These are phyloP conservation scores for Magallana angulata DNA, from an alignment of 1,140 invertebrate species.

Conservation along the genomic window DNA sequence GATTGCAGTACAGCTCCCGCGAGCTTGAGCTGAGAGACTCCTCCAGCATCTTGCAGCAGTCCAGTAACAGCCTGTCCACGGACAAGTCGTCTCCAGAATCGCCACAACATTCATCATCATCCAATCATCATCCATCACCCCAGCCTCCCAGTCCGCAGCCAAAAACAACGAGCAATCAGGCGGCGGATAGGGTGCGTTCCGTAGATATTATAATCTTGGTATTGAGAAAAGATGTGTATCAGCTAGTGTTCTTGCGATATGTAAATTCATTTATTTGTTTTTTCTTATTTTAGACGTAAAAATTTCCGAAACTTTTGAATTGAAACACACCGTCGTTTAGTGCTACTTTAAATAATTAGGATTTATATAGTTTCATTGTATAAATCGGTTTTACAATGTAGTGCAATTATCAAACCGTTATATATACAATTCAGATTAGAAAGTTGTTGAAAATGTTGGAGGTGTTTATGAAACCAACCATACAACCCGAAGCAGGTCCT, in stretches of 20 bases:
- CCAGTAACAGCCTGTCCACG: too few relatives aligned
- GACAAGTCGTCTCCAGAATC: too few relatives aligned
- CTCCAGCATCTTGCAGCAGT: not conserved
- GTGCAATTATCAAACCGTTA: too few relatives aligned
- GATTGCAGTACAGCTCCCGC: conserved; percentile 7
- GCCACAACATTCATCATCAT: not conserved
- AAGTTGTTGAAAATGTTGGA: conserved; percentile 42
- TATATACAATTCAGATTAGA: conserved; percentile 41
- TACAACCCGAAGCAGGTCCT: conserved; percentile 44
- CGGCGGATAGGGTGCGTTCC: not conserved
- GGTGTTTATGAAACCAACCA: conserved; percentile 12
- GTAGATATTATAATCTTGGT: not conserved
- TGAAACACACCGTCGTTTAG: too few relatives aligned
- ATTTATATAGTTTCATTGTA: too few relatives aligned
- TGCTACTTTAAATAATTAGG: too few relatives aligned
- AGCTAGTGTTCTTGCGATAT: too few relatives aligned
- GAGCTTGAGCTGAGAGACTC: not conserved
- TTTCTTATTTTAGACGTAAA: too few relatives aligned
- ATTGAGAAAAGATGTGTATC: too few relatives aligned
- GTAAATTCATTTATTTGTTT: too few relatives aligned
- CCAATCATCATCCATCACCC: not conserved
- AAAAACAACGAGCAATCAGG: not conserved
- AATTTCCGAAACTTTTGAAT: too few relatives aligned
- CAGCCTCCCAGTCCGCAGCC: not conserved
- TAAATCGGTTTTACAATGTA: too few relatives aligned